A percentile compares a stretch with the other conserved stretches of the same genome.
Conservation (phyloP, 2,888 invertebrate species). For the Eutolmus rufibarbis region DNA sequence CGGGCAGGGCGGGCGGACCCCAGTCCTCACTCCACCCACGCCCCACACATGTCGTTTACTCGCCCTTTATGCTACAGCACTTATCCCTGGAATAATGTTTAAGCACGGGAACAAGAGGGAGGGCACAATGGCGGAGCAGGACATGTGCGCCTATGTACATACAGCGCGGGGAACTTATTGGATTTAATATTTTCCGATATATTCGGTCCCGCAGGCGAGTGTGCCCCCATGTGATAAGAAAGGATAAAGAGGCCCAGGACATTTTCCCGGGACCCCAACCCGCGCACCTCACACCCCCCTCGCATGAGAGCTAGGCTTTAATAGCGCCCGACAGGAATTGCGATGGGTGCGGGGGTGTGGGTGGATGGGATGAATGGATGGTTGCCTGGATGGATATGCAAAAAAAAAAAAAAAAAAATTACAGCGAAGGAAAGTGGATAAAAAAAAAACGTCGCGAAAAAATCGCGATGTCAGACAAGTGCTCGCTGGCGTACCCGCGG, state of each 20-base stretch:
- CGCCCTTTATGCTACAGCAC: slow-evolving; percentile 37
- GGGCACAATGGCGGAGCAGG: neutral
- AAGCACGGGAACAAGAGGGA: neutral
- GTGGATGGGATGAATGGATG: neutral
- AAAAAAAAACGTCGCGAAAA: neutral
- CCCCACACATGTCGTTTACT: slow-evolving; percentile 15
- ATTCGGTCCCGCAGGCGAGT: slow-evolving; percentile 27
- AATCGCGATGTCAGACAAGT: slow-evolving; percentile 10
- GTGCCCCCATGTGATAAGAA: slow-evolving; percentile 33
- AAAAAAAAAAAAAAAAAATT: neutral
- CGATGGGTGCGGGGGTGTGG: neutral
- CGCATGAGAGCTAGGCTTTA: neutral
- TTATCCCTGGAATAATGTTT: slow-evolving; percentile 34
- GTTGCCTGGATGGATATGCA: slow-evolving; percentile 8
- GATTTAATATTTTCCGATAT: slow-evolving; percentile 39
- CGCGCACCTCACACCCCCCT: neutral
- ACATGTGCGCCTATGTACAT: neutral
- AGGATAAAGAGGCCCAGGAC: slow-evolving; percentile 34
- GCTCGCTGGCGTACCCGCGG: neutral
- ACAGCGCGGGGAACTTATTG: slow-evolving; percentile 16
- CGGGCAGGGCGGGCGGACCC: neutral
- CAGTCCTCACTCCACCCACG: neutral
- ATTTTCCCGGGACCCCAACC: neutral
- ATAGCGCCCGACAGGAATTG: neutral
- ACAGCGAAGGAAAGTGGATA: neutral